Base-by-base conservation (phyloP, 2,888 invertebrate genomes). In the Idaea straminata region DNA sequence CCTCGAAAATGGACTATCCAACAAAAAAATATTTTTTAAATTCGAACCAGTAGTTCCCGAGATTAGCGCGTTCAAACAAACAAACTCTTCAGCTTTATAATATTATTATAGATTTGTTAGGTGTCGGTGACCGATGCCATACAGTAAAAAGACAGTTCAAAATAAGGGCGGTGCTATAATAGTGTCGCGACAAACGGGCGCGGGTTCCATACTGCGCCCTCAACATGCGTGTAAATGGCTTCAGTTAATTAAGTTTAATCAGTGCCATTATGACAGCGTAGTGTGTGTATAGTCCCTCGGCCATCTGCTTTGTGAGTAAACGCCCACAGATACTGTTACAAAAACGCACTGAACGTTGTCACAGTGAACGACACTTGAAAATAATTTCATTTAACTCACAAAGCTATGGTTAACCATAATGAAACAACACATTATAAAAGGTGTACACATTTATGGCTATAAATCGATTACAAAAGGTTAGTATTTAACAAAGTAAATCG, bases 171-270 rank as follows among this genome's bases (percentile, higher is more conserved):
- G 68, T 71, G 61, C 64, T 69, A 65, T 25, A 25, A 25, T 61
- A 65, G 67, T 69, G 73, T 65, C 72, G 73, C 73, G 74, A 72
- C 72, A 76, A 78, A 74, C 72, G 76, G 74, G 76, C 72, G 77
- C 71, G 74, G 72, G 10, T 10, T 36, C 36, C 71, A 73, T 73
- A 76, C 72, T 75, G 77, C 75, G 73, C 77, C 79, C 80, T 75
- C 77, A 73, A 74, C 83, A 79, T 83, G 81, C 76, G 87, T 83
- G 86, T 86, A 88, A 90, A 92, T 88, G 92, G 92, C 92, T 92
- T 92, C 92, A 91, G 89, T 91, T 92, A 92, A 92, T 92, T 92
- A 92, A 91, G 86, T 92, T 91, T 92, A 91, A 92, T 92, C 91
- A 91, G 86, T 86, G 83, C 84, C 85, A 81, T 84, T 83, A 86